phyloP scores from a whole-genome alignment of 2,888 invertebrate genomes.

The Luperina nickerlii region DNA sequence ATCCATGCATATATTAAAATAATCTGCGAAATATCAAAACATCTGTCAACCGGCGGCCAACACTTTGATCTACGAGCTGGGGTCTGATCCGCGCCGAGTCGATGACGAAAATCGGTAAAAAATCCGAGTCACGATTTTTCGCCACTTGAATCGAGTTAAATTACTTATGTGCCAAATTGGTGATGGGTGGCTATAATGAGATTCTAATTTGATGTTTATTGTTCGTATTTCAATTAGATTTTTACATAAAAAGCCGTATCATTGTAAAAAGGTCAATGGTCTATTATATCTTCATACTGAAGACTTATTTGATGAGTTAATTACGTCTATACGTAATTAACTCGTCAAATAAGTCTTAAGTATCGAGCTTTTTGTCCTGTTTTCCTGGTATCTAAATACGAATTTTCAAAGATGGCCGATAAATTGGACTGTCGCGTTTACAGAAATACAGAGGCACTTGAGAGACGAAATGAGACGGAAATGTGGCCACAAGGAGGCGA shows the following conservation, averaged over 20 bases:
- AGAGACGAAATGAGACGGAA: conserved; percentile 53
- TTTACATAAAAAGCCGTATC: conserved; percentile 55
- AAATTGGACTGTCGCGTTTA: conserved; percentile 27
- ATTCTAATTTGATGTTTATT: conserved; percentile 71
- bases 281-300: conserved; percentile 50
- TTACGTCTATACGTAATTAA: conserved; percentile 23
- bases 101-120: conserved; percentile 66
- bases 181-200: conserved; percentile 69
- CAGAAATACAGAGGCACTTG: conserved; percentile 37
- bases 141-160: conserved; percentile 69
- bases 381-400: conserved; percentile 30
- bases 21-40: conserved; percentile 87
- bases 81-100: conserved; percentile 34
- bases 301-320: conserved; percentile 59
- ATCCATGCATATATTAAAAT: conserved; percentile 87
- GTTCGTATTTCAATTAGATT: conserved; percentile 66
- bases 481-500: conserved; percentile 49
- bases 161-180: conserved; percentile 68
- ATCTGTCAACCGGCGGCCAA: conserved; percentile 85
- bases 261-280: conserved; percentile 61
- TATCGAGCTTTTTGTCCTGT: conserved; percentile 31
- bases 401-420: conserved; percentile 40
- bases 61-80: conserved; percentile 82
- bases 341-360: too few relatives aligned
- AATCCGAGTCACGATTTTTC: conserved; percentile 72